Evolutionary conservation across 2,888 invertebrate species (phyloP).

Genomic region (Melieria crassipennis): DNA sequence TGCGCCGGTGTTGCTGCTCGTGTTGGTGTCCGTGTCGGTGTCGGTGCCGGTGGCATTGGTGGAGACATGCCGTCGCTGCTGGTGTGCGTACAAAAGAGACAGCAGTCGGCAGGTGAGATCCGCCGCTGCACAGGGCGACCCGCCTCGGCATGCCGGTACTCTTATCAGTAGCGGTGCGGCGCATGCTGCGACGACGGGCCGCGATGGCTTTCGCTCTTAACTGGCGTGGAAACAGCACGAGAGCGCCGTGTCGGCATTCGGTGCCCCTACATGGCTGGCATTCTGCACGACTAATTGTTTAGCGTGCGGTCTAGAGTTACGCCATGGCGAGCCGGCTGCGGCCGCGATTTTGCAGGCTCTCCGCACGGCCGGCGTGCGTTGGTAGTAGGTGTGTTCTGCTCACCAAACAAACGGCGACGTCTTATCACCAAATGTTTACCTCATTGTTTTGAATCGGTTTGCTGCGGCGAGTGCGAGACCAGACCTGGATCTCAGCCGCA

Average conservation of each 20-base stretch:
- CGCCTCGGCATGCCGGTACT: conserved; percentile 23
- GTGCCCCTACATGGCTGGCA: conserved; percentile 1
- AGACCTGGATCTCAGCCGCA: conserved; percentile 21
- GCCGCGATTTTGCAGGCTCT: no score
- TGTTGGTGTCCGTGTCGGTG: conserved; percentile 11
- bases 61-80: not conserved
- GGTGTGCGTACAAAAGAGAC: conserved; percentile 29
- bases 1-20: not conserved
- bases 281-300: not conserved
- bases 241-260: conserved; percentile 24
- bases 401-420: no score
- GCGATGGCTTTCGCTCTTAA: conserved; percentile 10
- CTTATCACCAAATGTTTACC: no score
- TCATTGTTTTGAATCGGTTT: no score
- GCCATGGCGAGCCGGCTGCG: no score
- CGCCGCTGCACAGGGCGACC: not conserved
- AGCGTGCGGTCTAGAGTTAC: no score
- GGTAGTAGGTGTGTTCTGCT: no score
- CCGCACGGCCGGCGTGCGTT: no score
- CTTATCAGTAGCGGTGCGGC: conserved; percentile 19
- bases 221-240: conserved; percentile 4
- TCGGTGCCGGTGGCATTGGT: no score
- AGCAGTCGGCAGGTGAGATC: conserved; percentile 1
- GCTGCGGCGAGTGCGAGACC: conserved; percentile 1
- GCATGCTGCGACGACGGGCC: not conserved